phyloP scores from a whole-genome alignment of 2,888 invertebrate species.

The Xestia c-nigrum region DNA sequence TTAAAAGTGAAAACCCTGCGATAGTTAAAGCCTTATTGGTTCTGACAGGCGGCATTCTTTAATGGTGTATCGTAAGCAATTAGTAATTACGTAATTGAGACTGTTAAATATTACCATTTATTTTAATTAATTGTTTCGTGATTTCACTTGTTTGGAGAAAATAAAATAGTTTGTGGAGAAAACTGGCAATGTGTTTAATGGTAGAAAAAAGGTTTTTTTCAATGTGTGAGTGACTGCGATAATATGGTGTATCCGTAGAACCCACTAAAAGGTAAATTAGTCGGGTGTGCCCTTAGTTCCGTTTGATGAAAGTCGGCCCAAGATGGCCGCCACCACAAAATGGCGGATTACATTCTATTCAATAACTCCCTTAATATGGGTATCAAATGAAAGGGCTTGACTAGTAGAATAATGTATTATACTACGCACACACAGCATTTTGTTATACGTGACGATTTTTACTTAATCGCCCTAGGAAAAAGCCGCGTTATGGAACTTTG shows the following conservation, averaged over 20 bases:
- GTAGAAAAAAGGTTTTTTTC: background rate
- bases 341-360: too few relatives aligned
- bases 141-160: slow-evolving; percentile 20
- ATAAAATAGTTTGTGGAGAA: slow-evolving; percentile 3
- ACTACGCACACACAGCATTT: too few relatives aligned
- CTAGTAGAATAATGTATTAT: too few relatives aligned
- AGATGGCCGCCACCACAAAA: too few relatives aligned
- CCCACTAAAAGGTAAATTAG: too few relatives aligned
- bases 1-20: slow-evolving; percentile 27
- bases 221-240: background rate
- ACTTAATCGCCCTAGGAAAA: too few relatives aligned
- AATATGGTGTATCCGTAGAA: background rate
- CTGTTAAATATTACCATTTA: slow-evolving; percentile 27
- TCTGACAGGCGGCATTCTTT: slow-evolving; percentile 37
- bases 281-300: too few relatives aligned
- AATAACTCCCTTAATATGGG: too few relatives aligned
- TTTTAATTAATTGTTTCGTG: slow-evolving; percentile 21
- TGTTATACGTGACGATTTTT: too few relatives aligned
- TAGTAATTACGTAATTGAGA: slow-evolving; percentile 26
- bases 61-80: slow-evolving; percentile 21
- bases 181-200: background rate
- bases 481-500: too few relatives aligned
- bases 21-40: slow-evolving; percentile 20
- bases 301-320: too few relatives aligned
- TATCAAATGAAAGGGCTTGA: too few relatives aligned